Conservation (phyloP, 2,113 vertebrate genomes). For the Pelecanus crispus region DNA sequence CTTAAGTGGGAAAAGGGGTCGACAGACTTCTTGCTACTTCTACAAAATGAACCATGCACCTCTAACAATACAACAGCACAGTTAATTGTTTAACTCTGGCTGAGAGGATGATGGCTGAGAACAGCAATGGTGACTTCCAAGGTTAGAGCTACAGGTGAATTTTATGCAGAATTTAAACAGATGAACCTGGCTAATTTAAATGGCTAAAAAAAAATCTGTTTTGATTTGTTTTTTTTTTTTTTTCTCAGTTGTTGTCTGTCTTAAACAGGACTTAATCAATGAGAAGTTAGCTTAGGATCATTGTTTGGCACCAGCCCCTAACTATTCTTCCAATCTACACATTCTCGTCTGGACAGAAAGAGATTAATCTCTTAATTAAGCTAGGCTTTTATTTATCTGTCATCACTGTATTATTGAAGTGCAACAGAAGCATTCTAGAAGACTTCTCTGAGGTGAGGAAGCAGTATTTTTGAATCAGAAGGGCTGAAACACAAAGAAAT, state of each 20-base stretch:
- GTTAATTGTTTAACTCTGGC: background rate
- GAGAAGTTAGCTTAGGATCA: background rate
- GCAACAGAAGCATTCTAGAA: background rate
- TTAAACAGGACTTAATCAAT: background rate
- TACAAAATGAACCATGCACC: background rate
- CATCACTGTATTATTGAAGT: background rate
- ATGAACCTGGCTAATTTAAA: background rate
- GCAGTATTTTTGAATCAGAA: background rate
- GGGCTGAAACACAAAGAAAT: background rate
- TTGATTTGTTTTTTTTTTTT: background rate
- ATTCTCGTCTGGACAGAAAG: background rate
- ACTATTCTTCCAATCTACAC: background rate
- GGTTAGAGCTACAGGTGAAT: background rate
- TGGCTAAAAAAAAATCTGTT: background rate
- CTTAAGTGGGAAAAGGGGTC: background rate
- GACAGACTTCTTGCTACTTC: slow-evolving; percentile 1
- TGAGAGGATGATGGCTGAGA: background rate
- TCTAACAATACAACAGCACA: background rate
- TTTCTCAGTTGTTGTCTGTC: background rate
- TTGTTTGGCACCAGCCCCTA: background rate
- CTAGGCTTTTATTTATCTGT: background rate
- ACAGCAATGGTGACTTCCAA: background rate
- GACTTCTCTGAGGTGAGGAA: background rate
- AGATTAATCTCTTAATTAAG: background rate
- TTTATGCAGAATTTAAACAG: background rate